Evolutionary conservation across 1,140 invertebrate species (phyloP).

Genomic region (Nixonia krombeini): DNA sequence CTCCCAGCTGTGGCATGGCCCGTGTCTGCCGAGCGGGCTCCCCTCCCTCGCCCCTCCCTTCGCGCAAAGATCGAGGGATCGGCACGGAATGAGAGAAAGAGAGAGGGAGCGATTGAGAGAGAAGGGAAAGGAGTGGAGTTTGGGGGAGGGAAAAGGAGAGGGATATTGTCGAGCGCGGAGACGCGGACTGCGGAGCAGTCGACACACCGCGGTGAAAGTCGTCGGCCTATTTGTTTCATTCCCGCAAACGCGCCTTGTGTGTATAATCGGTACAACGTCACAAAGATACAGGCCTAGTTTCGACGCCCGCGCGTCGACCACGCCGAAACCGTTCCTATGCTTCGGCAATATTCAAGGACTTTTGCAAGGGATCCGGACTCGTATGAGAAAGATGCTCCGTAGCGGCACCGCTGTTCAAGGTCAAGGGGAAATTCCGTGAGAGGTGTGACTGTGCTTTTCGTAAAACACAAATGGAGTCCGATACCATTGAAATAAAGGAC

Average conservation of each 20-base stretch:
- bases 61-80: no score
- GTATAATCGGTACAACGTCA: slow-evolving; percentile 38
- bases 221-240: slow-evolving; percentile 67
- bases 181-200: slow-evolving; percentile 3
- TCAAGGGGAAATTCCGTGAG: slow-evolving; percentile 36
- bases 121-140: no score
- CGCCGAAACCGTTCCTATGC: background rate
- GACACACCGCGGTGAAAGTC: slow-evolving; percentile 63
- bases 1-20: slow-evolving; percentile 31
- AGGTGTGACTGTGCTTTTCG: slow-evolving; percentile 2
- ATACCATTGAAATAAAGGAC: no score
- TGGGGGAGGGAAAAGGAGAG: no score
- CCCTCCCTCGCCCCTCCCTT: no score
- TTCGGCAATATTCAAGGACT: background rate
- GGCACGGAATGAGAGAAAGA: no score
- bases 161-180: slow-evolving; percentile 36
- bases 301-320: slow-evolving; percentile 6
- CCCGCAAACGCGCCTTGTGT: slow-evolving; percentile 50
- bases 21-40: slow-evolving; percentile 29
- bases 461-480: background rate
- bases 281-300: slow-evolving; percentile 50
- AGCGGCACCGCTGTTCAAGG: slow-evolving; percentile 19
- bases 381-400: slow-evolving; percentile 3
- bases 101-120: no score
- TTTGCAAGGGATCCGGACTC: slow-evolving; percentile 4